phyloP scores from a whole-genome alignment of 1,140 invertebrate genomes.

The Microvelia longipes region DNA sequence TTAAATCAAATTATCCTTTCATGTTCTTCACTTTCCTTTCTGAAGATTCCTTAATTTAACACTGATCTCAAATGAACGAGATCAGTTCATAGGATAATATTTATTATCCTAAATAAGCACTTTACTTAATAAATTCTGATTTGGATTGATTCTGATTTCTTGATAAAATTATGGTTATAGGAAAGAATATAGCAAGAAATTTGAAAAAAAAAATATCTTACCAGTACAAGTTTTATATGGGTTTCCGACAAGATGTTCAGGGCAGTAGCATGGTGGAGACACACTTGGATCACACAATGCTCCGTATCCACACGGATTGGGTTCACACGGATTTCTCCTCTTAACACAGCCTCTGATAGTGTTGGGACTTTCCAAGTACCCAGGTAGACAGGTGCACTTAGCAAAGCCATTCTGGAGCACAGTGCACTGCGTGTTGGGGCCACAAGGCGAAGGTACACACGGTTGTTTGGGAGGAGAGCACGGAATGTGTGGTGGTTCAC shows the following conservation, averaged over 20 bases:
- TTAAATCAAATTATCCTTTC: no score
- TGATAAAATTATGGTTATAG: no score
- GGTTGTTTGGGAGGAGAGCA: constrained; percentile 54
- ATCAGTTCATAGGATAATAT: no score
- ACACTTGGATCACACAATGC: constrained; percentile 62
- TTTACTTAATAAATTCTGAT: no score
- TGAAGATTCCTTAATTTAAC: no score
- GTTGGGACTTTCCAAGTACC: constrained; percentile 70
- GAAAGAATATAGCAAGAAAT: no score
- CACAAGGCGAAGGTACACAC: constrained; percentile 71
- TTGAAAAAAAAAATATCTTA: constrained; percentile 14
- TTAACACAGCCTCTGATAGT: constrained; percentile 69
- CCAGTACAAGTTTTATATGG: constrained; percentile 54
- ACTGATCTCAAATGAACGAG: no score
- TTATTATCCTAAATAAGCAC: no score
- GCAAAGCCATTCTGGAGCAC: constrained; percentile 64
- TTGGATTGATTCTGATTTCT: no score
- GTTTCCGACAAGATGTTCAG: constrained; percentile 55
- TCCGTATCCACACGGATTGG: constrained; percentile 60
- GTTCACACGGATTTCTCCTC: constrained; percentile 58
- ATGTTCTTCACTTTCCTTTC: no score
- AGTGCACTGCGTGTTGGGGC: constrained; percentile 71
- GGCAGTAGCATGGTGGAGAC: constrained; percentile 64
- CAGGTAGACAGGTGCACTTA: constrained; percentile 69
- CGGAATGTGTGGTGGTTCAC: constrained; percentile 52